Conservation (phyloP, 2,888 invertebrate species). For the Quadroppia sp. region DNA sequence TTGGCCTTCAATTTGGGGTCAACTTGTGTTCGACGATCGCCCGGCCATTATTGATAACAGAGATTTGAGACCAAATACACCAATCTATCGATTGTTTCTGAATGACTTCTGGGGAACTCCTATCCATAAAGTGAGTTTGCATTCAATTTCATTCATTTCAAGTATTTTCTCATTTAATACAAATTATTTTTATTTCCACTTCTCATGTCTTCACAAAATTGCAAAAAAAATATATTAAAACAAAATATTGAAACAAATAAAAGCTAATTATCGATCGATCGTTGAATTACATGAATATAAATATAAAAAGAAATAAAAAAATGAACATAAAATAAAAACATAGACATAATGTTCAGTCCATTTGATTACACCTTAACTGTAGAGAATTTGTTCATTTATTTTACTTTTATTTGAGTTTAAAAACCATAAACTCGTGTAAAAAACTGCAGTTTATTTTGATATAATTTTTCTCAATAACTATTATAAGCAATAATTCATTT, state of each 20-base stretch:
- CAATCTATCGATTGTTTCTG: constrained; percentile 76
- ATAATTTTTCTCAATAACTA: constrained; percentile 1
- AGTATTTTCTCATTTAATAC: no score
- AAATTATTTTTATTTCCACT: neutral
- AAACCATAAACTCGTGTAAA: constrained; percentile 7
- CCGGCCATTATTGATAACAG: constrained; percentile 95
- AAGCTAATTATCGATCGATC: neutral
- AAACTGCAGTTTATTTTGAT: neutral
- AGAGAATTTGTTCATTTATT: constrained; percentile 8
- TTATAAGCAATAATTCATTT: constrained; percentile 1
- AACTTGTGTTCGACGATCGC: constrained; percentile 90
- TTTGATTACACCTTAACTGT: constrained; percentile 26
- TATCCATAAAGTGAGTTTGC: constrained; percentile 80
- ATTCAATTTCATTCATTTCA: constrained; percentile 1
- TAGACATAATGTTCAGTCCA: constrained; percentile 4
- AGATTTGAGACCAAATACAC: constrained; percentile 80
- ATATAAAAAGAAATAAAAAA: neutral
- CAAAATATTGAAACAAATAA: neutral
- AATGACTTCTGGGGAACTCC: constrained; percentile 99
- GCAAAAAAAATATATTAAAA: neutral
- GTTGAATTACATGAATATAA: neutral
- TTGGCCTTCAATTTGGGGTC: constrained; percentile 56
- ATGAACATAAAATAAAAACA: neutral
- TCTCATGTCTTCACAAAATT: no score
- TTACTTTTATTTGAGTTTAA: neutral